These are phyloP conservation scores for Sarcophaga carnaria DNA, from an alignment of 2,888 invertebrate genomes.

Conservation along the genomic window DNA sequence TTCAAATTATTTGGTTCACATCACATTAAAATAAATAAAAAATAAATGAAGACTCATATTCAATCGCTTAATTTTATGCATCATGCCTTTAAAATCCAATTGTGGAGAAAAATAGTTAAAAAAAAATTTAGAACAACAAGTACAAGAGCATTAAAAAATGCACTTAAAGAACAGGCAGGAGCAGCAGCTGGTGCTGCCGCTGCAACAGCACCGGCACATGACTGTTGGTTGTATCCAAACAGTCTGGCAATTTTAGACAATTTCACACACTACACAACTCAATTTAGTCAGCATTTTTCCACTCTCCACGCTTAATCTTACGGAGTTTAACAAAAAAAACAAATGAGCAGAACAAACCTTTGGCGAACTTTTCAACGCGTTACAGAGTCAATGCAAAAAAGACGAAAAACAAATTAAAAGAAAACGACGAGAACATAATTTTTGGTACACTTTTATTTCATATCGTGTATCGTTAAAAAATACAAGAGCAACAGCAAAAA, in stretches of 20 bases:
- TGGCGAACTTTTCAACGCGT: not conserved
- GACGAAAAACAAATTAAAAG: slow-evolving; percentile 13
- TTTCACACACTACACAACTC: slow-evolving; percentile 63
- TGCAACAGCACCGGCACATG: not conserved
- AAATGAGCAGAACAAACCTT: not conserved
- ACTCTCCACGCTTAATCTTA: not conserved
- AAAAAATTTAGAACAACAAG: not conserved
- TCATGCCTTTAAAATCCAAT: slow-evolving; percentile 23
- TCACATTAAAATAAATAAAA: not conserved
- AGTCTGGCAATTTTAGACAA: slow-evolving; percentile 66
- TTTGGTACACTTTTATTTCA: slow-evolving; percentile 45
- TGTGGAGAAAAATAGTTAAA: slow-evolving; percentile 2
- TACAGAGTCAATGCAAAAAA: not conserved
- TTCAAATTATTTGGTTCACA: not conserved
- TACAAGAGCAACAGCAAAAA: slow-evolving; percentile 72
- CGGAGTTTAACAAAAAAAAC: not conserved
- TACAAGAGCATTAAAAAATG: not conserved
- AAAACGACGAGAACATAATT: slow-evolving; percentile 9
- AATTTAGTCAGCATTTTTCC: slow-evolving; percentile 23
- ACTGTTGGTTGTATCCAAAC: slow-evolving; percentile 64
- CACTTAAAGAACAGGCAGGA: not conserved
- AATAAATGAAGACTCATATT: not conserved
- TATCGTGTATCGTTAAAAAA: slow-evolving; percentile 71
- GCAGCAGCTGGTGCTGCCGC: not conserved
- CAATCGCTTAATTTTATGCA: slow-evolving; percentile 45